Percentiles rank a stretch among this genome's conserved stretches.
phyloP scores from a whole-genome alignment of 1,140 invertebrate genomes.

The Papilio glaucus region DNA sequence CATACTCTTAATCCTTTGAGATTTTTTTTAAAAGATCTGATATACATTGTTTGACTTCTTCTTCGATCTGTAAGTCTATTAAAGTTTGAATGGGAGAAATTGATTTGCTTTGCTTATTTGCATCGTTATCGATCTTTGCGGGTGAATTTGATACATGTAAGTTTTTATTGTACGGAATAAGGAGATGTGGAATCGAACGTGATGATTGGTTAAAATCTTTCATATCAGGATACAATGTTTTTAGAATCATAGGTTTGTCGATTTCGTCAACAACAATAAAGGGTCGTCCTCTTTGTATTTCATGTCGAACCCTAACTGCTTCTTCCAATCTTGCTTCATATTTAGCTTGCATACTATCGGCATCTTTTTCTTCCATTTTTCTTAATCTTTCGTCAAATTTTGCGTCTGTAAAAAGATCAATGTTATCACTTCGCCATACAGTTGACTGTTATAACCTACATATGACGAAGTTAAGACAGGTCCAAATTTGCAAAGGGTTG shows the following conservation, averaged over 20 bases:
- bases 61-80: background rate
- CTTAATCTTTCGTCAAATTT: constrained; percentile 51
- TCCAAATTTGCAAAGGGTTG: too few relatives aligned
- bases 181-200: background rate
- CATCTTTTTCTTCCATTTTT: constrained; percentile 44
- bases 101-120: constrained; percentile 27
- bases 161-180: constrained; percentile 14
- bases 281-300: constrained; percentile 31
- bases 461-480: background rate
- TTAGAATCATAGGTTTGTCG: constrained; percentile 9
- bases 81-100: constrained; percentile 4
- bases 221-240: constrained; percentile 1
- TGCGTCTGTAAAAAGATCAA: constrained; percentile 50
- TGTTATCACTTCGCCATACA: background rate
- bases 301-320: constrained; percentile 3
- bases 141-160: background rate
- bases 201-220: background rate
- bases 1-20: constrained; percentile 11
- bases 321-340: constrained; percentile 15
- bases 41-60: constrained; percentile 11
- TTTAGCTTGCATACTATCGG: constrained; percentile 51
- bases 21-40: constrained; percentile 28
- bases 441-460: background rate
- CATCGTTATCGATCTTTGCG: background rate
- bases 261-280: constrained; percentile 29